phyloP scores from a whole-genome alignment of 92 coral and sea anemone species.

The Epizoanthus fatuus region DNA sequence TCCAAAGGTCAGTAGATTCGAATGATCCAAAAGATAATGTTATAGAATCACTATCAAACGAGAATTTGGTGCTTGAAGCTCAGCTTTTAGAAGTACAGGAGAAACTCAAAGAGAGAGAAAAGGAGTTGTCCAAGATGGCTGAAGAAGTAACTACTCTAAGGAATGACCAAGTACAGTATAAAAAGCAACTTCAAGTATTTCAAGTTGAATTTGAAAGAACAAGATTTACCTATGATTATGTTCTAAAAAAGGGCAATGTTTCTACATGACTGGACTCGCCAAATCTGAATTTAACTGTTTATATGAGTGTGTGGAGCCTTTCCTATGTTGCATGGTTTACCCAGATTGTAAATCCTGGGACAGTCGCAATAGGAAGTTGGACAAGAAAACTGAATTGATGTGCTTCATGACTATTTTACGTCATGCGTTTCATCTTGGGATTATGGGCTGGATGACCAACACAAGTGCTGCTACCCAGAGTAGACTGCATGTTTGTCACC shows the following conservation, averaged over 20 bases:
- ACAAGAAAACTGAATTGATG: slow-evolving; percentile 60
- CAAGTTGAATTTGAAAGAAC: slow-evolving; percentile 35
- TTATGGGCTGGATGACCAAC: slow-evolving; percentile 59
- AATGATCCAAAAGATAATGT: slow-evolving; percentile 3
- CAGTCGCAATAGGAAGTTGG: slow-evolving; percentile 47
- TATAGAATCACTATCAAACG: background rate
- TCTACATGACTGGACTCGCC: slow-evolving; percentile 45
- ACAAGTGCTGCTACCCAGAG: slow-evolving; percentile 50
- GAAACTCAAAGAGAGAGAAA: too few species aligned
- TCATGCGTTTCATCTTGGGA: slow-evolving; percentile 59
- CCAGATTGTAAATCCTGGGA: slow-evolving; percentile 45
- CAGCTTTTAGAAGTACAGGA: background rate
- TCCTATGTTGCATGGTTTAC: slow-evolving; percentile 20
- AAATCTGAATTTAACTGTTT: slow-evolving; percentile 43
- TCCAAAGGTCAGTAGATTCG: background rate
- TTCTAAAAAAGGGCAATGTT: slow-evolving; percentile 41
- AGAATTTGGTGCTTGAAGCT: background rate
- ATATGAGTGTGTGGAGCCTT: slow-evolving; percentile 30
- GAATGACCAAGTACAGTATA: background rate
- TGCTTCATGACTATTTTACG: slow-evolving; percentile 55
- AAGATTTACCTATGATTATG: slow-evolving; percentile 31
- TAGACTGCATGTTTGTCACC: too few species aligned
- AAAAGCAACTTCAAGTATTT: slow-evolving; percentile 18
- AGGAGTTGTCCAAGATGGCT: too few species aligned
- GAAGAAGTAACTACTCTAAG: too few species aligned